phyloP scores from a whole-genome alignment of 1,140 invertebrate species.

The Samia ricini region DNA sequence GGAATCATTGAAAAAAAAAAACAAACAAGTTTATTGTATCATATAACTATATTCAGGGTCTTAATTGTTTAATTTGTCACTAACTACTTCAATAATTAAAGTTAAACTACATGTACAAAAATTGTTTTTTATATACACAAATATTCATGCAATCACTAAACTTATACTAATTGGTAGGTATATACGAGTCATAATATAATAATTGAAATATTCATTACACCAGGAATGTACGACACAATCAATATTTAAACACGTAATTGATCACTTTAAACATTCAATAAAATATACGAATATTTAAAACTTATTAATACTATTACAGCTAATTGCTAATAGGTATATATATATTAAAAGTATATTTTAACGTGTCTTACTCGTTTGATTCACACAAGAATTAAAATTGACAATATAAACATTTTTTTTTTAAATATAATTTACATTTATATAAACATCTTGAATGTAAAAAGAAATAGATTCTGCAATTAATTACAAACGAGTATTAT shows the following conservation, averaged over 20 bases:
- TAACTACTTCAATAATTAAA: slow-evolving; percentile 40
- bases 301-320: slow-evolving; percentile 21
- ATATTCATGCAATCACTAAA: slow-evolving; percentile 39
- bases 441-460: background rate
- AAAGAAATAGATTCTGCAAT: slow-evolving; percentile 11
- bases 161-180: slow-evolving; percentile 45
- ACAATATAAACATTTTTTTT: slow-evolving; percentile 14
- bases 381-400: slow-evolving; percentile 30
- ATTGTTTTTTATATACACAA: slow-evolving; percentile 47
- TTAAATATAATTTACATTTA: too few relatives aligned
- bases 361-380: slow-evolving; percentile 23
- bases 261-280: slow-evolving; percentile 31
- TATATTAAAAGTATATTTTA: slow-evolving; percentile 30
- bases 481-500: slow-evolving; percentile 17
- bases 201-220: slow-evolving; percentile 27
- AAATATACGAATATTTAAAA: slow-evolving; percentile 23
- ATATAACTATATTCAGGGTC: slow-evolving; percentile 35
- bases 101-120: slow-evolving; percentile 44
- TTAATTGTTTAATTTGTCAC: slow-evolving; percentile 39
- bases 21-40: background rate
- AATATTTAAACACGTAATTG: slow-evolving; percentile 31
- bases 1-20: background rate
- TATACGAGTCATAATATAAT: slow-evolving; percentile 22
- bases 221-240: slow-evolving; percentile 36
- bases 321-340: slow-evolving; percentile 29